Conservation (phyloP, 2,888 invertebrate species). For the Epinotia bilunana region DNA sequence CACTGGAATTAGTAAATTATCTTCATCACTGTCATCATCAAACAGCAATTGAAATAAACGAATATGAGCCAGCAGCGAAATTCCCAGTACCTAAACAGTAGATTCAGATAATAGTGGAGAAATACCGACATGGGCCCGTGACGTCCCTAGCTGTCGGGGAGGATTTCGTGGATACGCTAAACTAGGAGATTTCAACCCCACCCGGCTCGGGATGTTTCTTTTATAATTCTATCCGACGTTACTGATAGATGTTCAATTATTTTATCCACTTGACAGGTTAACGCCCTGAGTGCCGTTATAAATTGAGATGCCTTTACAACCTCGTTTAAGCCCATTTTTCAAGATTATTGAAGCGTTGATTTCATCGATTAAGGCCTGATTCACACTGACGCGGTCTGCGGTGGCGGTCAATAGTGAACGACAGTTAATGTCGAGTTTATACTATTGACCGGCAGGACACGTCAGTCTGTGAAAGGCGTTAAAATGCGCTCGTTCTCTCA, state of each 20-base stretch:
- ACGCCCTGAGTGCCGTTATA: not conserved
- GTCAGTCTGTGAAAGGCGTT: no score
- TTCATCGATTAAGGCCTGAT: not conserved
- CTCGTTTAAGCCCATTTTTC: not conserved
- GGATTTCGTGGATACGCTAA: conserved; percentile 52
- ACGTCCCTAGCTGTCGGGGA: conserved; percentile 27
- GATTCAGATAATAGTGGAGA: not conserved
- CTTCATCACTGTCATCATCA: not conserved
- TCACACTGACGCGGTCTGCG: no score
- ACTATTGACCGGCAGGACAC: no score
- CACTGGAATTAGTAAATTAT: not conserved
- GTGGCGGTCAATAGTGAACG: no score
- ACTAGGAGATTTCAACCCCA: conserved; percentile 56
- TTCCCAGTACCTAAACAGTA: not conserved
- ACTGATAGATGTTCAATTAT: conserved; percentile 32
- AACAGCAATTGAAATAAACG: not conserved
- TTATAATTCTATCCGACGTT: conserved; percentile 22
- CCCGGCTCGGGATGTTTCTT: conserved; percentile 48
- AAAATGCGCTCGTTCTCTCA: no score
- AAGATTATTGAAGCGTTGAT: not conserved
- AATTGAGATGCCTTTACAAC: conserved; percentile 3
- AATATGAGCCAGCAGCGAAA: not conserved
- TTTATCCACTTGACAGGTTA: conserved; percentile 33
- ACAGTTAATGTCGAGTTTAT: no score
- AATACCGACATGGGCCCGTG: not conserved